phyloP scores from a whole-genome alignment of 2,797 vertebrate genomes.

The Gallinago solitaria region DNA sequence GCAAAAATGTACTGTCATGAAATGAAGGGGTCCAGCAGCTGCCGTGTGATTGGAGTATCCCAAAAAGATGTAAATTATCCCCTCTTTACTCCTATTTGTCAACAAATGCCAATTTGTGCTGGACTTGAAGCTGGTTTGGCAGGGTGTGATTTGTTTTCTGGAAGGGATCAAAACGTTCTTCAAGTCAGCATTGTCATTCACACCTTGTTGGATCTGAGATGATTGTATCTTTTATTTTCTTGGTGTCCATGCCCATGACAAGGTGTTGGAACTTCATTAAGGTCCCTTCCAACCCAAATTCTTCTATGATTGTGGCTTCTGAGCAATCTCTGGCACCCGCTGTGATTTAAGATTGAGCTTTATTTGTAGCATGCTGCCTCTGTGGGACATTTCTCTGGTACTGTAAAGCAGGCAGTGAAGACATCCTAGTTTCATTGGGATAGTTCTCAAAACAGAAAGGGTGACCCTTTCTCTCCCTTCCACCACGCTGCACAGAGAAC shows the following conservation, averaged over 20 bases:
- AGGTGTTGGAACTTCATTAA: too few species aligned
- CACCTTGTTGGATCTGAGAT: background rate
- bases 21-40: background rate
- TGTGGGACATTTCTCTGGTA: background rate
- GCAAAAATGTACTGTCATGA: background rate
- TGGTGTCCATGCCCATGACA: too few species aligned
- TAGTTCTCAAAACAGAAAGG: background rate
- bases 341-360: background rate
- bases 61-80: background rate
- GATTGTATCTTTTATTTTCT: background rate
- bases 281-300: too few species aligned
- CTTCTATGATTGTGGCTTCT: background rate
- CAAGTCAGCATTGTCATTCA: background rate
- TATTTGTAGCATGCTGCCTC: background rate
- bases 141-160: background rate
- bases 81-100: background rate
- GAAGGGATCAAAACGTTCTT: background rate
- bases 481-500: background rate
- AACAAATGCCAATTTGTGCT: background rate
- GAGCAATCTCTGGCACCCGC: background rate
- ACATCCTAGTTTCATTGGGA: background rate
- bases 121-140: background rate
- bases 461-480: background rate
- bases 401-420: background rate
- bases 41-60: background rate